Conservation (phyloP, 1,140 invertebrate genomes). For the Leptinotarsa texana region DNA sequence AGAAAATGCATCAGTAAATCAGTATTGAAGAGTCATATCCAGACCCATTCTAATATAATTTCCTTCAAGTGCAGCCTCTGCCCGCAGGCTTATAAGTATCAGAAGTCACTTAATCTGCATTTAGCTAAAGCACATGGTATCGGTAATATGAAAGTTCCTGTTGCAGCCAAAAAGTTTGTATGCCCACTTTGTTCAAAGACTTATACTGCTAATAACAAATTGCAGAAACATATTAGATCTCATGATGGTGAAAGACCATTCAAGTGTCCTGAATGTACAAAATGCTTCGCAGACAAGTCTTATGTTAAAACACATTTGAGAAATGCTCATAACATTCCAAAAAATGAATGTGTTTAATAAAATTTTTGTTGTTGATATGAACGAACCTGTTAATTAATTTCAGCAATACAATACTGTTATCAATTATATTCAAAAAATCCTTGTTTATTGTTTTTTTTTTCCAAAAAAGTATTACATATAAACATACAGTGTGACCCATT, state of each 20-base stretch:
- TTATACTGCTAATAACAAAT: slow-evolving; percentile 43
- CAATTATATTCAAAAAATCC: too few relatives aligned
- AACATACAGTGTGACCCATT: too few relatives aligned
- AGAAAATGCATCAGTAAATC: slow-evolving; percentile 41
- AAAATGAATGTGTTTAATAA: neutral
- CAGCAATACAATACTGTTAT: too few relatives aligned
- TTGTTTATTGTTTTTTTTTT: too few relatives aligned
- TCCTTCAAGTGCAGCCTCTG: slow-evolving; percentile 41
- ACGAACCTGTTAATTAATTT: too few relatives aligned
- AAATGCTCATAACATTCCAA: slow-evolving; percentile 9
- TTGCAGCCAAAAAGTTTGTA: slow-evolving; percentile 39
- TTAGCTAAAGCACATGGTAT: slow-evolving; percentile 43
- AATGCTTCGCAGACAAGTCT: slow-evolving; percentile 42
- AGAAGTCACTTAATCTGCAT: slow-evolving; percentile 43
- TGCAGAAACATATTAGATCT: slow-evolving; percentile 42
- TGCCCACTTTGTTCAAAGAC: slow-evolving; percentile 44
- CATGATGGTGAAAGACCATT: slow-evolving; percentile 42
- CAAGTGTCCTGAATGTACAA: slow-evolving; percentile 38
- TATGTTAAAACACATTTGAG: slow-evolving; percentile 35
- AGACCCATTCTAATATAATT: slow-evolving; percentile 41
- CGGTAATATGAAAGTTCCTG: slow-evolving; percentile 39
- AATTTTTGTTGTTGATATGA: too few relatives aligned
- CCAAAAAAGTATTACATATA: too few relatives aligned
- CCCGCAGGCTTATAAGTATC: slow-evolving; percentile 42
- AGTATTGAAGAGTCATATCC: slow-evolving; percentile 41